Evolutionary conservation across 2,113 vertebrate species (phyloP).

Genomic region (Ceyx cyanopectus): DNA sequence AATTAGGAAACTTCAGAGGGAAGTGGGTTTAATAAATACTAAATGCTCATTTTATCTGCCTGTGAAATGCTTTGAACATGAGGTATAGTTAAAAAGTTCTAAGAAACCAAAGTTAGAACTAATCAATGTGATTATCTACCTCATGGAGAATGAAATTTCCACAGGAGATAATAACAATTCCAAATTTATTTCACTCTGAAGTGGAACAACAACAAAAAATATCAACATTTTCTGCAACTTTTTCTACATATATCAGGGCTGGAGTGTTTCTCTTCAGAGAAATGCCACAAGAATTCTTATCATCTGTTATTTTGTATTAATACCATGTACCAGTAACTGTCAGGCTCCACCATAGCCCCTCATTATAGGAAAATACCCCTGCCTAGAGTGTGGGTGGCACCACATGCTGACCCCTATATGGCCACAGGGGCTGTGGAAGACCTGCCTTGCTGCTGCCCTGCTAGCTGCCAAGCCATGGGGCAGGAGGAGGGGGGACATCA

Average conservation of each 20-base stretch:
- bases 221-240: neutral
- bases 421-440: rapidly evolving
- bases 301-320: neutral
- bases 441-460: rapidly evolving
- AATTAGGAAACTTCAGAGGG: neutral
- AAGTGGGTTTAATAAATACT: neutral
- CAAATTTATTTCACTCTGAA: neutral
- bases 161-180: neutral
- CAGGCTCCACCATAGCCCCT: no score
- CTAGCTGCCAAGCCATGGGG: neutral
- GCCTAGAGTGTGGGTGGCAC: neutral
- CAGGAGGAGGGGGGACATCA: neutral
- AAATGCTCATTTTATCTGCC: neutral
- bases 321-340: rapidly evolving
- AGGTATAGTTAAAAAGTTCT: neutral
- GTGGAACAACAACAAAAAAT: neutral
- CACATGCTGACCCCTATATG: rapidly evolving
- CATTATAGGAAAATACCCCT: rapidly evolving
- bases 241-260: neutral
- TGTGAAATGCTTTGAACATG: neutral
- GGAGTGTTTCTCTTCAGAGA: neutral
- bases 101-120: neutral
- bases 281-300: neutral
- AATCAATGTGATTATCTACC: neutral
- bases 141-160: neutral